Conservation (phyloP, 2,113 vertebrate genomes). For the Mola mola region DNA sequence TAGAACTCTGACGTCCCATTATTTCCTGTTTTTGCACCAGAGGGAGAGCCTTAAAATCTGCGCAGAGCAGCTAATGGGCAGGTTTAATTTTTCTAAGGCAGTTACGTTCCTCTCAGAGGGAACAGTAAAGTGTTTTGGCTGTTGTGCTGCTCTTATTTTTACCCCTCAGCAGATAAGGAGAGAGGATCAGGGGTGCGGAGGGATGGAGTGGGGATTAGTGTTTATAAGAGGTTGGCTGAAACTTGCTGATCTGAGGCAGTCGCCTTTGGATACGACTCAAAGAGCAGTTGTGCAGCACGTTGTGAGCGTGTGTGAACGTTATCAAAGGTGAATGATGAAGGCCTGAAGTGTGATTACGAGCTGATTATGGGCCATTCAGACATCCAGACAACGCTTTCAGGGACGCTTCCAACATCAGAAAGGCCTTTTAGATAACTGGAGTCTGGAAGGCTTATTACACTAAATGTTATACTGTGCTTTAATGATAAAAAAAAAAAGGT, state of each 20-base stretch:
- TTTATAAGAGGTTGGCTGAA: conserved; percentile 8
- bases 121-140: background rate
- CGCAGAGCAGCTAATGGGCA: conserved; percentile 1
- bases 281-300: no score
- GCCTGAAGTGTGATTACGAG: no score
- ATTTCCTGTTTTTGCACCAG: background rate
- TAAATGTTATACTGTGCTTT: no score
- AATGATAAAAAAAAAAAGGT: no score
- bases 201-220: background rate
- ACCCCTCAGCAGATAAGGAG: conserved; percentile 10
- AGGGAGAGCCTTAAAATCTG: conserved; percentile 3
- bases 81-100: conserved; percentile 5
- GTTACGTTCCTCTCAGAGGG: background rate
- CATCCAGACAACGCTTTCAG: no score
- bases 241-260: conserved; percentile 37
- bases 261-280: conserved; percentile 12
- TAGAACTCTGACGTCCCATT: conserved; percentile 19
- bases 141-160: background rate
- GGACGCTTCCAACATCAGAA: no score
- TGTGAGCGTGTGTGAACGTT: no score
- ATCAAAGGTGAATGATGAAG: no score
- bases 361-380: no score
- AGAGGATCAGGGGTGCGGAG: background rate
- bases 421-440: no score
- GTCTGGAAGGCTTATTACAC: no score